These are phyloP conservation scores for Xiphophorus maculatus DNA, from an alignment of 2,113 vertebrate genomes.

Conservation along the genomic window DNA sequence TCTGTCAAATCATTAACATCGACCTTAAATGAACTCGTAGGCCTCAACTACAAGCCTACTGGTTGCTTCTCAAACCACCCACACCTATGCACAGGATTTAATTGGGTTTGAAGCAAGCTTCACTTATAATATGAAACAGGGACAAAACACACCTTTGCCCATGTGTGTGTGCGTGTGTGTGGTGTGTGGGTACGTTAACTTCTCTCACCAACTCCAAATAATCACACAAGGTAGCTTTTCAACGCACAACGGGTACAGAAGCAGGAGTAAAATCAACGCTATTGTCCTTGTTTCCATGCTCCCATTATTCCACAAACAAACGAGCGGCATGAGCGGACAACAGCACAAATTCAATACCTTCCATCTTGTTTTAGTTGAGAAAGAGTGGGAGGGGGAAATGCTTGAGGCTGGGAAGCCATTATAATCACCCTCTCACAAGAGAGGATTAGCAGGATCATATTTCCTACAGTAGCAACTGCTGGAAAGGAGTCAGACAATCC, in stretches of 20 bases:
- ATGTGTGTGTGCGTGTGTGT: neutral
- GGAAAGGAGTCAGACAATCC: slow-evolving; percentile 27
- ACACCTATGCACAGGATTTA: slow-evolving; percentile 17
- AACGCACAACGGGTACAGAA: slow-evolving; percentile 22
- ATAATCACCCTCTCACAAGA: slow-evolving; percentile 52
- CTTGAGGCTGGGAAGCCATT: slow-evolving; percentile 58
- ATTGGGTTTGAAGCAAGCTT: slow-evolving; percentile 29
- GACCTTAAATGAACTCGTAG: slow-evolving; percentile 32
- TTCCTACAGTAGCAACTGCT: slow-evolving; percentile 54
- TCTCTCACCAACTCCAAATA: slow-evolving; percentile 5
- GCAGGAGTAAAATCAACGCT: slow-evolving; percentile 47
- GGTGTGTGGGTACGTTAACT: slow-evolving; percentile 10
- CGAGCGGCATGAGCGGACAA: slow-evolving; percentile 41
- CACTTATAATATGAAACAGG: slow-evolving; percentile 11
- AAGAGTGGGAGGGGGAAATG: neutral
- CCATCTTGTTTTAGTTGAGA: slow-evolving; percentile 38
- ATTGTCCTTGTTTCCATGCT: slow-evolving; percentile 60
- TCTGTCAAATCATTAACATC: slow-evolving; percentile 39
- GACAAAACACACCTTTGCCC: slow-evolving; percentile 15
- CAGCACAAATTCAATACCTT: slow-evolving; percentile 57
- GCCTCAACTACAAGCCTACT: slow-evolving; percentile 22
- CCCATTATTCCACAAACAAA: slow-evolving; percentile 43
- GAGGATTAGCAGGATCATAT: slow-evolving; percentile 57
- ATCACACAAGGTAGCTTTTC: slow-evolving; percentile 24
- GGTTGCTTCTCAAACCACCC: neutral